Evolutionary conservation across 2,797 vertebrate species (phyloP).

Genomic region (Crenuchus spilurus): DNA sequence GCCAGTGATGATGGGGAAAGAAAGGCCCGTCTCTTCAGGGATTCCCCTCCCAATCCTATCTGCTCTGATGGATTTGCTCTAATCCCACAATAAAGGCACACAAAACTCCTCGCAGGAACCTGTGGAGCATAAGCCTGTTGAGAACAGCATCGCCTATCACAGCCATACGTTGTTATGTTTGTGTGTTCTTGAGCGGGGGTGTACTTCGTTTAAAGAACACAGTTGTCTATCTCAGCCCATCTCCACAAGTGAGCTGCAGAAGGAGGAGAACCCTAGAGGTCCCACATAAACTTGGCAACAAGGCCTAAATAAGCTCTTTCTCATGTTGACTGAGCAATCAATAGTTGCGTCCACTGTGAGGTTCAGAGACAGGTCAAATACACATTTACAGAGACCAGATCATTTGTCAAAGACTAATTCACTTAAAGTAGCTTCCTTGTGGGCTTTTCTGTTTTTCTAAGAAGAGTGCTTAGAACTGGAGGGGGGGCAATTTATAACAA

Average conservation of each 20-base stretch:
- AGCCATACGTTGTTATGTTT: slow-evolving; percentile 34
- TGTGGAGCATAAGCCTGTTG: slow-evolving; percentile 66
- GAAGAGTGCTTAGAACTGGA: slow-evolving; percentile 17
- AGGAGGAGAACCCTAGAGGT: slow-evolving; percentile 11
- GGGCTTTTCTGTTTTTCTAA: slow-evolving; percentile 18
- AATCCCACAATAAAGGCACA: slow-evolving; percentile 65
- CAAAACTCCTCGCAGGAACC: slow-evolving; percentile 61
- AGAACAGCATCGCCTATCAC: slow-evolving; percentile 69
- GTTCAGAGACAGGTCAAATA: slow-evolving; percentile 46
- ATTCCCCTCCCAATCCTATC: slow-evolving; percentile 65
- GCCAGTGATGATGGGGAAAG: slow-evolving; percentile 51
- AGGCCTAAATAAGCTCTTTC: slow-evolving; percentile 48
- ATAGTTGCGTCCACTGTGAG: slow-evolving; percentile 43
- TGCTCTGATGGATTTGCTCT: slow-evolving; percentile 65
- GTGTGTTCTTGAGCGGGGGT: slow-evolving; percentile 11
- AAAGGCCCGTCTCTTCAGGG: slow-evolving; percentile 55
- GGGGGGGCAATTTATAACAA: slow-evolving; percentile 7
- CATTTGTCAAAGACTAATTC: slow-evolving; percentile 22
- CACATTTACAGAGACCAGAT: slow-evolving; percentile 37
- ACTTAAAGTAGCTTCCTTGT: slow-evolving; percentile 19
- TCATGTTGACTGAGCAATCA: slow-evolving; percentile 58
- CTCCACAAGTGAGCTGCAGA: slow-evolving; percentile 26
- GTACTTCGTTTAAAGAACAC: slow-evolving; percentile 33
- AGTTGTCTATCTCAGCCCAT: slow-evolving; percentile 44
- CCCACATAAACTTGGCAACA: slow-evolving; percentile 30